Evolutionary conservation across 2,113 vertebrate species (phyloP).

Genomic region (Triplophysa siluroides): DNA sequence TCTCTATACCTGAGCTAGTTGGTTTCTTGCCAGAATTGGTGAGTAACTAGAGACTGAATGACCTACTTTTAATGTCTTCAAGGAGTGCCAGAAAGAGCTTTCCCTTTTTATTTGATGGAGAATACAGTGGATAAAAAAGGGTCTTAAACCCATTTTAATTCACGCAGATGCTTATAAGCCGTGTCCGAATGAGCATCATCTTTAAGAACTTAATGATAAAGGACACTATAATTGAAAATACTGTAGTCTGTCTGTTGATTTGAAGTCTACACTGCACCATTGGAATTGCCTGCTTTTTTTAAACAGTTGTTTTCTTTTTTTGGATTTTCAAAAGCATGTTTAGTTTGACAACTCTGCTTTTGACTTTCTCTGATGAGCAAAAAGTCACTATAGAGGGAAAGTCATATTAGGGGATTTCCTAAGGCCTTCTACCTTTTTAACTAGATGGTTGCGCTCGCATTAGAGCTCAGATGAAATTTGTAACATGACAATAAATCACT

Average conservation of each 20-base stretch:
- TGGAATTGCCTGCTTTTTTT: not conserved
- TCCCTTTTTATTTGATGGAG: slow-evolving; percentile 64
- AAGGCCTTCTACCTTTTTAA: slow-evolving; percentile 17
- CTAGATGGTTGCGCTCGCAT: not conserved
- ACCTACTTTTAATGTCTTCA: slow-evolving; percentile 76
- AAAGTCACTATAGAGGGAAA: slow-evolving; percentile 39
- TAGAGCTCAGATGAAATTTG: not conserved
- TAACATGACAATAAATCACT: not conserved
- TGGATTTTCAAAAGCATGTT: not conserved
- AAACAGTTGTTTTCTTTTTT: not conserved
- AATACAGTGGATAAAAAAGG: slow-evolving; percentile 69
- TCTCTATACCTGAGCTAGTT: slow-evolving; percentile 70
- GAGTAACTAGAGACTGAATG: slow-evolving; percentile 77
- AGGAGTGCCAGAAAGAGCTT: slow-evolving; percentile 69
- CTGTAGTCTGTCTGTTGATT: not conserved
- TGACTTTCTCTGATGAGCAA: slow-evolving; percentile 6
- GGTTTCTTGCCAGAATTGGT: slow-evolving; percentile 72
- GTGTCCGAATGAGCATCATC: slow-evolving; percentile 63
- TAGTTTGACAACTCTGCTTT: not conserved
- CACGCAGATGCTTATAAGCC: slow-evolving; percentile 59
- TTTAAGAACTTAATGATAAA: slow-evolving; percentile 54
- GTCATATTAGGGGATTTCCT: slow-evolving; percentile 34
- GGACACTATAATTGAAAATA: slow-evolving; percentile 21
- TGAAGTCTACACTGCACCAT: not conserved
- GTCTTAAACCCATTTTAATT: slow-evolving; percentile 65